phyloP scores from a whole-genome alignment of 2,888 invertebrate genomes.

The Atethmia centrago region DNA sequence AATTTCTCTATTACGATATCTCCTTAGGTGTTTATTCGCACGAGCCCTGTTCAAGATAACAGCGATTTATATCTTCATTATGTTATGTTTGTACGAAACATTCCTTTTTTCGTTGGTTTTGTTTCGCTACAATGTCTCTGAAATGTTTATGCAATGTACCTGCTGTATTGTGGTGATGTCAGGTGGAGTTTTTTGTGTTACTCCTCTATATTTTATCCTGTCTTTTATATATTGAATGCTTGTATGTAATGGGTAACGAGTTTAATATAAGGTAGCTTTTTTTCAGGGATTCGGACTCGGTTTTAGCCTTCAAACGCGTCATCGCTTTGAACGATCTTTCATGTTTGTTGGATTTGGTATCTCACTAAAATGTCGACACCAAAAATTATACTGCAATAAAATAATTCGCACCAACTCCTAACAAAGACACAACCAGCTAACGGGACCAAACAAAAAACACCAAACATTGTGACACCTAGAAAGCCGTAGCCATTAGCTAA shows the following conservation, averaged over 20 bases:
- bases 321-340: background rate
- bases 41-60: constrained; percentile 65
- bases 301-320: constrained; percentile 5
- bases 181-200: constrained; percentile 53
- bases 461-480: constrained; percentile 73
- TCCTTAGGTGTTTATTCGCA: constrained; percentile 69
- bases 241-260: constrained; percentile 7
- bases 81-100: constrained; percentile 58
- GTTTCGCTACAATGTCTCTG: constrained; percentile 54
- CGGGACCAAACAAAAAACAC: constrained; percentile 59
- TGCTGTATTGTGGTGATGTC: constrained; percentile 44
- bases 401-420: constrained; percentile 37
- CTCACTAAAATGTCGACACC: constrained; percentile 11
- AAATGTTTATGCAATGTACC: constrained; percentile 57
- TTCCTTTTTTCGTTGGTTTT: constrained; percentile 48
- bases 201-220: constrained; percentile 50
- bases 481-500: constrained; percentile 80
- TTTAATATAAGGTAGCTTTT: constrained; percentile 18
- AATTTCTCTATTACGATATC: constrained; percentile 87
- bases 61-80: constrained; percentile 70
- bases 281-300: background rate
- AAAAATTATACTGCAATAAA: constrained; percentile 32
- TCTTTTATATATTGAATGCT: constrained; percentile 35
- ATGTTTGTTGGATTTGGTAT: constrained; percentile 11
- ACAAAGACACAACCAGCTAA: constrained; percentile 49